Conservation (phyloP, 2,797 vertebrate genomes). For the Kryptolebias ocellatus region DNA sequence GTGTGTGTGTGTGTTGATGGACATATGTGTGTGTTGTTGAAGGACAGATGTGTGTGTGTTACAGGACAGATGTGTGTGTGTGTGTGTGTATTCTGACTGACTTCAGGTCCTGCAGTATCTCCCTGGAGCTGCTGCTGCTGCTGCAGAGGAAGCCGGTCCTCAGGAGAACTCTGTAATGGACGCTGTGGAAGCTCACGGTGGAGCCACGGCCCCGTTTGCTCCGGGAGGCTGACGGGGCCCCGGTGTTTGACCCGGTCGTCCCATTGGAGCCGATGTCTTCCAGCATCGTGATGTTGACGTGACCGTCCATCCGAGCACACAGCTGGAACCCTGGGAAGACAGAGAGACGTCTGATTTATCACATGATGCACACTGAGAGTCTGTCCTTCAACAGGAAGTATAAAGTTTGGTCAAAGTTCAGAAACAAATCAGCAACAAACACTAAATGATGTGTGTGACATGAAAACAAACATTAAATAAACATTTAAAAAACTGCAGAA, state of each 20-base stretch:
- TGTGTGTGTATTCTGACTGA: conserved; percentile 55
- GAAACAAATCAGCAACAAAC: too few species aligned
- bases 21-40: too few species aligned
- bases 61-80: too few species aligned
- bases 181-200: conserved; percentile 82
- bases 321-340: background rate
- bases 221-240: conserved; percentile 11
- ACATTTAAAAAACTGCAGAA: too few species aligned
- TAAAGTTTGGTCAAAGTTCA: too few species aligned
- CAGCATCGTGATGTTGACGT: conserved; percentile 73
- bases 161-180: conserved; percentile 76
- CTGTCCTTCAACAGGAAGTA: background rate
- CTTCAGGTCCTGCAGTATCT: conserved; percentile 81
- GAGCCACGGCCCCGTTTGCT: conserved; percentile 57
- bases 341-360: background rate
- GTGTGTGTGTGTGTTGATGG: too few species aligned
- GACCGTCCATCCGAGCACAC: conserved; percentile 60
- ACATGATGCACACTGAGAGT: background rate
- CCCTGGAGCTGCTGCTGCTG: conserved; percentile 48
- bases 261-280: conserved; percentile 70
- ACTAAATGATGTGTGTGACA: too few species aligned
- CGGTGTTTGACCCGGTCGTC: conserved; percentile 36
- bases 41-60: too few species aligned
- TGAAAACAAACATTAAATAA: too few species aligned
- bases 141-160: conserved; percentile 64